Conservation (phyloP, 2,797 vertebrate species). For the Gobionotothen gibberifrons region DNA sequence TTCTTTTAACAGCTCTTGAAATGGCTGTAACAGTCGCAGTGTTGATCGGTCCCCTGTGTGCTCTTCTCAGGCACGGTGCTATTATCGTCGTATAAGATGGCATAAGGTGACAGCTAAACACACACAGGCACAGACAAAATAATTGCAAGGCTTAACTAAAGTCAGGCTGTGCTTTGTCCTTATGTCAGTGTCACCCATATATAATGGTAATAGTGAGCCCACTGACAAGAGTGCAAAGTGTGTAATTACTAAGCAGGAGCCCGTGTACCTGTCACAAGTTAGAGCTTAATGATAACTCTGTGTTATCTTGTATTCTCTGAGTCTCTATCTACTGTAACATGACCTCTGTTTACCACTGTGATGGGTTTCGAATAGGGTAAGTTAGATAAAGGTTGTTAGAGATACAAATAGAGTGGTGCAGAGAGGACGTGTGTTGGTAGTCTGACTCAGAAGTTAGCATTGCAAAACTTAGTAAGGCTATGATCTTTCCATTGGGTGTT, state of each 20-base stretch:
- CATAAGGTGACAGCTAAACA: slow-evolving; percentile 34
- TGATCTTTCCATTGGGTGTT: too few relatives aligned
- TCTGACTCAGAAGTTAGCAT: too few relatives aligned
- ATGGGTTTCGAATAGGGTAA: not conserved
- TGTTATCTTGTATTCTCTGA: slow-evolving; percentile 33
- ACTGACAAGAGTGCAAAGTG: slow-evolving; percentile 46
- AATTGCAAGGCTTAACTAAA: slow-evolving; percentile 69
- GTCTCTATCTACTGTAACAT: not conserved
- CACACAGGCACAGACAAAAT: slow-evolving; percentile 53
- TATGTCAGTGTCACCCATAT: slow-evolving; percentile 44
- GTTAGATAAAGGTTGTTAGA: not conserved
- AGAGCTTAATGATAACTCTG: slow-evolving; percentile 28
- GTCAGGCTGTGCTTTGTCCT: slow-evolving; percentile 45
- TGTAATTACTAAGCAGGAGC: slow-evolving; percentile 63
- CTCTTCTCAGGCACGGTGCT: slow-evolving; percentile 48
- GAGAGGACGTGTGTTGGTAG: too few relatives aligned
- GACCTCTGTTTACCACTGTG: not conserved
- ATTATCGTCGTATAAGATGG: slow-evolving; percentile 57
- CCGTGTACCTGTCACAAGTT: slow-evolving; percentile 52
- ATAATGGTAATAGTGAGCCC: slow-evolving; percentile 55
- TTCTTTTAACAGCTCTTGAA: slow-evolving; percentile 42
- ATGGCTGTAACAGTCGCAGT: slow-evolving; percentile 34
- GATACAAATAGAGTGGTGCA: not conserved
- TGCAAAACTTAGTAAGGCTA: too few relatives aligned
- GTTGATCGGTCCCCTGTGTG: slow-evolving; percentile 57